These are phyloP conservation scores for Drosophila neonasuta DNA, from an alignment of 2,888 invertebrate species.

Conservation along the genomic window DNA sequence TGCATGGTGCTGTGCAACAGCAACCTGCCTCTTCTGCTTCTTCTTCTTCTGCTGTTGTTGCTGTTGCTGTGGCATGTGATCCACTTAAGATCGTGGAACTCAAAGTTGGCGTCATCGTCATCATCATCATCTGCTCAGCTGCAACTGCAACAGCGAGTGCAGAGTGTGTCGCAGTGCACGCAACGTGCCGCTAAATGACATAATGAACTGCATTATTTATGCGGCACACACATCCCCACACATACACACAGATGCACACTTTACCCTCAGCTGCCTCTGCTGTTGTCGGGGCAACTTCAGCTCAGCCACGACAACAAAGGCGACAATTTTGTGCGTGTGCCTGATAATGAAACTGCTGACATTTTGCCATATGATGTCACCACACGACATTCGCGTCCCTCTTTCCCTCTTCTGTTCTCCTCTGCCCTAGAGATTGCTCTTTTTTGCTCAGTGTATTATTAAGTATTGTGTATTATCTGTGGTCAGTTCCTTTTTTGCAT, in stretches of 20 bases:
- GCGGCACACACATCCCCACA: conserved; percentile 58
- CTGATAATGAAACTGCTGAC: conserved; percentile 73
- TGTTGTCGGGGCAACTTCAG: conserved; percentile 34
- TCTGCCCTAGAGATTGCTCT: not conserved
- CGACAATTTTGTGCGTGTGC: conserved; percentile 60
- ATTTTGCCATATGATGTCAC: conserved; percentile 73
- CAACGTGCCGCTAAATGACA: conserved; percentile 74
- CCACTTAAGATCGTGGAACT: conserved; percentile 56
- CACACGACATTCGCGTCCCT: conserved; percentile 25
- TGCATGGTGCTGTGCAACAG: conserved; percentile 49
- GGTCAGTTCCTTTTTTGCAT: conserved; percentile 27
- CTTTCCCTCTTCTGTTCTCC: not conserved
- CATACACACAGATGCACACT: not conserved
- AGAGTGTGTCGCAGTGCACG: conserved; percentile 48
- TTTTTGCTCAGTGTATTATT: conserved; percentile 5
- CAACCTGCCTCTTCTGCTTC: not conserved
- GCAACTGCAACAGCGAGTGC: conserved; percentile 11
- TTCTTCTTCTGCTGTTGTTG: conserved; percentile 9
- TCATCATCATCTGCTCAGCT: conserved; percentile 42
- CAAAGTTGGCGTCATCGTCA: conserved; percentile 38
- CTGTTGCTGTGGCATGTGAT: conserved; percentile 54
- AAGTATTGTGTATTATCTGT: conserved; percentile 5
- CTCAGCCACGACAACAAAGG: conserved; percentile 46
- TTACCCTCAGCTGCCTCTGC: conserved; percentile 26
- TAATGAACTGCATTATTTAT: conserved; percentile 78